Base-by-base conservation (phyloP, 1,140 invertebrate genomes). In the Ephestia elutella region DNA sequence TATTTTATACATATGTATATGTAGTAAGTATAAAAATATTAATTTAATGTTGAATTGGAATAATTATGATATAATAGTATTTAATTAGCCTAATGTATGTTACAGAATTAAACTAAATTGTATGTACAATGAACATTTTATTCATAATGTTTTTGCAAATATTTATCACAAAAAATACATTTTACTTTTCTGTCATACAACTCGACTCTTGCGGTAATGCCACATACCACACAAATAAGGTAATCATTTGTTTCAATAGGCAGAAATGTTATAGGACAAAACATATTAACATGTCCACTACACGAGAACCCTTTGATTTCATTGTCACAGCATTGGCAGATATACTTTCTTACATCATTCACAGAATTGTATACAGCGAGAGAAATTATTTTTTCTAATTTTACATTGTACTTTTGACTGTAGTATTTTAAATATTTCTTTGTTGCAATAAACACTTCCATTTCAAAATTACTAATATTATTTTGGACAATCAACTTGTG, bases 81-180 rank as follows among this genome's bases (percentile, higher is more conserved):
- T n/a, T n/a, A n/a, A n/a, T n/a, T n/a, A n/a, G n/a, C n/a, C n/a
- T n/a, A n/a, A n/a, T n/a, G n/a, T n/a, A n/a, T n/a, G n/a, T n/a
- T n/a, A n/a, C n/a, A n/a, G n/a, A 25, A 25, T 25, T 3, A 25
- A 25, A 25, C 21, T 25, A 25, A 25, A 25, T 25, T 3, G 2
- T 25, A 25, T 25, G n/a, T 25, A 25, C 7, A 25, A 25, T 25
- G 21, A 25, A 4, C 4, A 7, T 8, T 32, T 44, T 44, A 44
- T 44, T 10, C n/a, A n/a, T n/a, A 15, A 44, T 7, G 15, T 15
- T 44, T 44, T 17, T 44, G 38, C 61, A 85, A 80, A 72, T 74
- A 65, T 53, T 68, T 60, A 76, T 87, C 84, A 77, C 84, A 87
- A 57, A 80, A 80, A 0, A 80, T 54, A 73, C 84, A 87, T 21